Percentiles rank a stretch among this genome's conserved stretches.
phyloP scores from a whole-genome alignment of 2,113 vertebrate species.

The Tricholaema leucomelas region DNA sequence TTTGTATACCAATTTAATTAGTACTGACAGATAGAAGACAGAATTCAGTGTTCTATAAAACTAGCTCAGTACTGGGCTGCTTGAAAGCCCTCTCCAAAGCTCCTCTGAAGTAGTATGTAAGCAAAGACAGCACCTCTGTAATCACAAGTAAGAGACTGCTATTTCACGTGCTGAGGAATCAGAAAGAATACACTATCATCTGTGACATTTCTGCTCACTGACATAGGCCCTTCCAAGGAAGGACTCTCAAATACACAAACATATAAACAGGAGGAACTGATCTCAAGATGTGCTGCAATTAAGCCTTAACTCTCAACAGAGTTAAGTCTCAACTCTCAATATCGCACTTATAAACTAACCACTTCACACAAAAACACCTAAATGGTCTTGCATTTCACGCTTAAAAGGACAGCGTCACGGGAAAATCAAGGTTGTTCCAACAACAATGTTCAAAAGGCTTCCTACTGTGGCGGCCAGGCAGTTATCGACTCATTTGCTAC shows the following conservation, averaged over 20 bases:
- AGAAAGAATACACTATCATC: background rate
- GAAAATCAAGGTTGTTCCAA: background rate
- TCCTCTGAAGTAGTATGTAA: background rate
- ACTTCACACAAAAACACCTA: background rate
- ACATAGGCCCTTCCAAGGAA: background rate
- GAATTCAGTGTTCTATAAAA: background rate
- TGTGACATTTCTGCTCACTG: background rate
- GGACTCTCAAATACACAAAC: background rate
- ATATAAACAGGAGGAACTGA: background rate
- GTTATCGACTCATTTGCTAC: background rate
- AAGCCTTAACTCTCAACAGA: background rate
- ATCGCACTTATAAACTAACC: background rate
- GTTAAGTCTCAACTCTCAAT: background rate
- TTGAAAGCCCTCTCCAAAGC: background rate
- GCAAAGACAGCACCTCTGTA: background rate
- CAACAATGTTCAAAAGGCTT: background rate
- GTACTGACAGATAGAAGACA: background rate
- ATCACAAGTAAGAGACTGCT: background rate
- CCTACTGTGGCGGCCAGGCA: background rate
- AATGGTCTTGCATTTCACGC: accelerated
- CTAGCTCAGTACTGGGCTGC: background rate
- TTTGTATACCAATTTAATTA: background rate
- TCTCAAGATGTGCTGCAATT: background rate
- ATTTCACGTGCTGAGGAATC: background rate
- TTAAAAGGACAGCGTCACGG: background rate